Evolutionary conservation across 2,888 invertebrate genomes (phyloP), one percentile per base, ranked within the genome.

Genomic region (Phragmatobia fuliginosa): DNA sequence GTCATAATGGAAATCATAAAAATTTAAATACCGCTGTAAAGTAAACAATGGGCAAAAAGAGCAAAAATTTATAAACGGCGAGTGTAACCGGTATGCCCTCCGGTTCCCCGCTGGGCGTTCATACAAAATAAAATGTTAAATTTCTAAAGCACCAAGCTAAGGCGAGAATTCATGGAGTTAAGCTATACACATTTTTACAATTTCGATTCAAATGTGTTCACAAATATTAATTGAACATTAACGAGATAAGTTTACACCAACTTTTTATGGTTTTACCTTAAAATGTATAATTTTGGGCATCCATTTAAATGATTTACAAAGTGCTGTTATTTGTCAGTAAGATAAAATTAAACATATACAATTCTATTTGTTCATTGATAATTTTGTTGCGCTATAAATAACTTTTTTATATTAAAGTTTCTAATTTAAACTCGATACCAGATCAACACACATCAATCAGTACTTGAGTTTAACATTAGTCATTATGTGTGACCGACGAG

Each of bases 41-140:
- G 92, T 91, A 94, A 95, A 95, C 94, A 95, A 94, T 94, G 93
- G 92, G 85, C 83, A 93, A 94, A 94, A 94, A 90, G 91, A 92
- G 87, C 87, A 91, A 90, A n/a, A 86, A 86, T 81, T 79, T 76
- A 83, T 87, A 87, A 91, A 88, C 83, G 88, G 86, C 82, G 84
- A 85, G 85, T 84, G 88, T 83, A 83, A 71, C 82, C 86, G 83
- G 79, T 83, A 80, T 86, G 88, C 90, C 90, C 88, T 85, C 86
- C 81, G 89, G 88, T 86, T 84, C 84, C 85, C 84, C 83, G 87
- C 75, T 71, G 83, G 72, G 87, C 81, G 81, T 82, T 82, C 79
- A 83, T 85, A 75, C 77, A 83, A 86, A 89, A 88, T 85, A 84
- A 80, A 86, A 85, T 70, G 49, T 84, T 84, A 82, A 85, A 87